These are phyloP conservation scores for Lasius platythorax DNA, from an alignment of 2,888 invertebrate species.

Conservation along the genomic window DNA sequence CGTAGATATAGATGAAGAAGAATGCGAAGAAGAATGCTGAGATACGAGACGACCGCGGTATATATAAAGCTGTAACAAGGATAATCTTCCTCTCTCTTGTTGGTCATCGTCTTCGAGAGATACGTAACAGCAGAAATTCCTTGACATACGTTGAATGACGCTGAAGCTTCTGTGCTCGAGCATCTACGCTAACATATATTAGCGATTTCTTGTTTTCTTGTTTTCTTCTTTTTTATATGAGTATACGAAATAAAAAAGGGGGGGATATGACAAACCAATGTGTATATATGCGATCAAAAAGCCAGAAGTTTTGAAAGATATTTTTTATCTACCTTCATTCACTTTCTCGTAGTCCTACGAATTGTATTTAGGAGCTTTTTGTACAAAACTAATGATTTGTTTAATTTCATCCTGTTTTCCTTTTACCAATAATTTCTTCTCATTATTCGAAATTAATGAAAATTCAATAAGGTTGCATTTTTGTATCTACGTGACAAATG, in stretches of 20 bases:
- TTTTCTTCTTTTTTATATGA: no score
- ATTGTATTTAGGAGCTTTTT: neutral
- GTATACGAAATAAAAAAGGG: neutral
- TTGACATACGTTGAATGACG: slow-evolving; percentile 60
- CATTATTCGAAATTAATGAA: neutral
- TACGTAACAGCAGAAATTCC: slow-evolving; percentile 33
- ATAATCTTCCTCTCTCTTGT: slow-evolving; percentile 8
- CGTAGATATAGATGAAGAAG: neutral
- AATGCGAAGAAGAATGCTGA: neutral
- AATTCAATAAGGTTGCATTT: neutral
- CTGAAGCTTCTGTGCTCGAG: slow-evolving; percentile 46
- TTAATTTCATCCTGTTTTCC: neutral
- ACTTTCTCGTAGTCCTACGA: neutral
- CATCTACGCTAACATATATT: slow-evolving; percentile 39
- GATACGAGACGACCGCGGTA: neutral
- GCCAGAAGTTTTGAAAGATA: neutral
- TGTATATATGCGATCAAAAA: neutral
- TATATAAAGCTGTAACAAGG: neutral
- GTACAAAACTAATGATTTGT: neutral
- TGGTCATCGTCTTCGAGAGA: neutral
- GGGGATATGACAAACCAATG: neutral
- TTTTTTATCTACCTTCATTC: neutral
- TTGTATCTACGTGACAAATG: neutral
- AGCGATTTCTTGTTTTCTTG: slow-evolving; percentile 49
- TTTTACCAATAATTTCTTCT: neutral